Percentiles rank a stretch among this genome's conserved stretches.
These are phyloP conservation scores for Cyanoderma ruficeps DNA, from an alignment of 2,113 vertebrate species.

Conservation along the genomic window DNA sequence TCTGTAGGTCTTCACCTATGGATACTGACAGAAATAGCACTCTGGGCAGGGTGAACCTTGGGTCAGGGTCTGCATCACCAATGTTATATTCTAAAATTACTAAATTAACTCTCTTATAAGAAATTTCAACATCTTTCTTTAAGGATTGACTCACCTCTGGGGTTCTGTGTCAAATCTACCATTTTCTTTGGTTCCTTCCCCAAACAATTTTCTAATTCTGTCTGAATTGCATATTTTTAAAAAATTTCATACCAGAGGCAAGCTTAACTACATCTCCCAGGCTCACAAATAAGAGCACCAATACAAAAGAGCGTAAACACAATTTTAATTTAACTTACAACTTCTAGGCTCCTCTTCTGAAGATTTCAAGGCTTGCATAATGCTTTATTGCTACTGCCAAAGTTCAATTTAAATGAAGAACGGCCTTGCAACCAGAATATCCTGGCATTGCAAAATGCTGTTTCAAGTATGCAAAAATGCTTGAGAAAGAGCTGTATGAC, in stretches of 20 bases:
- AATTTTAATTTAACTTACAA: background rate
- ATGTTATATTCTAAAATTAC: background rate
- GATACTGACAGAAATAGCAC: background rate
- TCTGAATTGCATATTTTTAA: background rate
- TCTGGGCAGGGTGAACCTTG: background rate
- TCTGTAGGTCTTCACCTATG: background rate
- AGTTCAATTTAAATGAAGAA: background rate
- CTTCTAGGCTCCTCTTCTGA: background rate
- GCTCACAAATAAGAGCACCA: background rate
- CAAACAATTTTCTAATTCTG: background rate
- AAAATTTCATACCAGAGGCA: background rate
- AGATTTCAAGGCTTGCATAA: background rate
- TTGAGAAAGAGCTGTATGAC: background rate
- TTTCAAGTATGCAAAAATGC: background rate
- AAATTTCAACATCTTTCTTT: background rate
- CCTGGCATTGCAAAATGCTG: background rate
- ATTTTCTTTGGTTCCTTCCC: background rate
- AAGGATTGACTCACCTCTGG: background rate
- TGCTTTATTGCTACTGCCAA: background rate
- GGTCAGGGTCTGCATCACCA: background rate
- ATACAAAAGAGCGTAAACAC: background rate
- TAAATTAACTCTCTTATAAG: background rate
- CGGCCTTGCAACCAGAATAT: background rate
- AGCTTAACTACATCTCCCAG: background rate
- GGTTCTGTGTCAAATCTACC: background rate